phyloP scores from a whole-genome alignment of 2,888 invertebrate genomes.

The Pachymerium ferrugineum region DNA sequence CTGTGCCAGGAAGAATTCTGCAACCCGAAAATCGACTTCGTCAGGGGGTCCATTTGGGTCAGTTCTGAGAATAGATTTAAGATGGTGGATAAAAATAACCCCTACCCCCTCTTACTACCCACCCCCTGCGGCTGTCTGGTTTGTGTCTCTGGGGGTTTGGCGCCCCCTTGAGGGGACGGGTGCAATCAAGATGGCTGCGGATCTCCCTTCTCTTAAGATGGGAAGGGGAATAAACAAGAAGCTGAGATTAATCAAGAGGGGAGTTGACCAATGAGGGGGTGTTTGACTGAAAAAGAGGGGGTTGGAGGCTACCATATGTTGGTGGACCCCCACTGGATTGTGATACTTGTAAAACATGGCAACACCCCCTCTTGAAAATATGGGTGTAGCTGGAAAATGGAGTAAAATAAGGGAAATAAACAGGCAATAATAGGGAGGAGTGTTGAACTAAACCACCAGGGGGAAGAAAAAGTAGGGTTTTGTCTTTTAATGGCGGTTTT shows the following conservation, averaged over 20 bases:
- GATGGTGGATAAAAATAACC: conserved; percentile 7
- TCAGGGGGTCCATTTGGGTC: background rate
- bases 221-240: conserved; percentile 14
- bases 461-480: too few species aligned
- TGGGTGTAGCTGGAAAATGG: background rate
- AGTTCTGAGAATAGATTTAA: conserved; percentile 16
- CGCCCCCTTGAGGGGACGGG: conserved; percentile 1
- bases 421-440: background rate
- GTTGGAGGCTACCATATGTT: conserved; percentile 9
- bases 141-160: conserved; percentile 17
- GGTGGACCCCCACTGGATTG: conserved; percentile 2
- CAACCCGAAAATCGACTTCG: background rate
- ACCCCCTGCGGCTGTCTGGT: conserved; percentile 16
- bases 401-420: background rate
- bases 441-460: too few species aligned
- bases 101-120: background rate
- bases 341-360: conserved; percentile 15
- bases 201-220: conserved; percentile 5
- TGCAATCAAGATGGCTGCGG: conserved; percentile 16
- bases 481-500: too few species aligned
- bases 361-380: conserved; percentile 1
- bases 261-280: conserved; percentile 17
- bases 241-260: conserved; percentile 14
- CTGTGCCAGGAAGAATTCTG: background rate
- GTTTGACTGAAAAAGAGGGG: background rate